phyloP scores from a whole-genome alignment of 1,140 invertebrate genomes.

The Agrilus planipennis region DNA sequence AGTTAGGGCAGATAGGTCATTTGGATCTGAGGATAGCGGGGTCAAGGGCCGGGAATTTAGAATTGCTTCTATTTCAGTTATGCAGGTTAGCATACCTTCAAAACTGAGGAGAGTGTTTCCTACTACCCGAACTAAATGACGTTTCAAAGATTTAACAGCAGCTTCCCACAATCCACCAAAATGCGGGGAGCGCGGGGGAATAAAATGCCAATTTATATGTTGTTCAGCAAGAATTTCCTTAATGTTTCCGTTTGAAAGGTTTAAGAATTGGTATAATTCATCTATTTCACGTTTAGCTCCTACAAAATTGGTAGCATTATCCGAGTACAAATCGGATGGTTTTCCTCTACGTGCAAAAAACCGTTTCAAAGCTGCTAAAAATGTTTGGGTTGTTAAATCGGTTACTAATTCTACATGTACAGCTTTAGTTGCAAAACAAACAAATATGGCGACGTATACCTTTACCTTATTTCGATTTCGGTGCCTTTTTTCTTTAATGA shows the following conservation, averaged over 20 bases:
- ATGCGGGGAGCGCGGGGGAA: constrained; percentile 31
- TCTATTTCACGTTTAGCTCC: no score
- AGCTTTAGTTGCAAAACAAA: constrained; percentile 8
- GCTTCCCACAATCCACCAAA: constrained; percentile 35
- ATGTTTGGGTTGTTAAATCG: constrained; percentile 16
- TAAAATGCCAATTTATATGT: constrained; percentile 33
- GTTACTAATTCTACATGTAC: constrained; percentile 21
- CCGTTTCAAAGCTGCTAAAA: constrained; percentile 16
- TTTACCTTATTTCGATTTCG: constrained; percentile 14
- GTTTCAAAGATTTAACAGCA: constrained; percentile 1
- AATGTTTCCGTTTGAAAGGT: no score
- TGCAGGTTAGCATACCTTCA: constrained; percentile 8
- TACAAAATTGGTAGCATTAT: constrained; percentile 21
- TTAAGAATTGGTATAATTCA: no score
- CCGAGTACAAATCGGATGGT: constrained; percentile 13
- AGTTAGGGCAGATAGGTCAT: constrained; percentile 13
- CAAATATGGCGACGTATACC: constrained; percentile 26
- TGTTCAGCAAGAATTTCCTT: no score
- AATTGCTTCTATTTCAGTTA: constrained; percentile 11
- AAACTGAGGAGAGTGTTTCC: constrained; percentile 1
- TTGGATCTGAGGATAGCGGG: constrained; percentile 11
- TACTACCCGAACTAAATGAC: background rate
- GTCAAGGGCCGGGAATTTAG: constrained; percentile 16
- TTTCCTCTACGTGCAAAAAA: constrained; percentile 19
- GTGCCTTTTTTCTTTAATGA: background rate